Evolutionary conservation across 1,140 invertebrate species (phyloP).

Genomic region (Listronotus bonariensis): DNA sequence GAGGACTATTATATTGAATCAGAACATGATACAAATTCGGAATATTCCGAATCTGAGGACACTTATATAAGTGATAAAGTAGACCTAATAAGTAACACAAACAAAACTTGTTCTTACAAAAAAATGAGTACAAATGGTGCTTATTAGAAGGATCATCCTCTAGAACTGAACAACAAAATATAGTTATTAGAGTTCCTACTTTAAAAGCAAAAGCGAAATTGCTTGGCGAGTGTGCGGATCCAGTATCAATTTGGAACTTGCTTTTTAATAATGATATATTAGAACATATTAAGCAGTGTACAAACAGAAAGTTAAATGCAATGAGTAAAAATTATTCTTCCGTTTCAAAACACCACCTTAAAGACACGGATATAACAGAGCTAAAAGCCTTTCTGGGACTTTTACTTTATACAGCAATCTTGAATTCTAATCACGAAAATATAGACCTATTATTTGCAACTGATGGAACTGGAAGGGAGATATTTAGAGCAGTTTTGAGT

Average conservation of each 20-base stretch:
- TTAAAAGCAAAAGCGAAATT: too few species aligned
- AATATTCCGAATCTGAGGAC: neutral
- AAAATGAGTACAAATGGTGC: too few species aligned
- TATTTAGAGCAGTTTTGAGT: constrained; percentile 24
- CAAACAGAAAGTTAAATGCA: neutral
- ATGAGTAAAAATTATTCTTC: neutral
- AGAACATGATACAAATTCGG: neutral
- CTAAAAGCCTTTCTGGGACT: constrained; percentile 28
- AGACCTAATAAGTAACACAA: neutral
- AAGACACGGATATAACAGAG: constrained; percentile 5
- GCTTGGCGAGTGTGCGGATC: too few species aligned
- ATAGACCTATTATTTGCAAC: constrained; percentile 16
- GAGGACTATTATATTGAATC: neutral
- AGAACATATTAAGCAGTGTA: neutral
- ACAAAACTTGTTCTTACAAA: too few species aligned
- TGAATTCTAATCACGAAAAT: constrained; percentile 18
- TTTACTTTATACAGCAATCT: constrained; percentile 18
- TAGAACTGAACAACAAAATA: too few species aligned
- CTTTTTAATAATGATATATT: neutral
- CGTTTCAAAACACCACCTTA: too few species aligned
- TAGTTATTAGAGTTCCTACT: too few species aligned
- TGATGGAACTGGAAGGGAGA: constrained; percentile 34
- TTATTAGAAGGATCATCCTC: too few species aligned
- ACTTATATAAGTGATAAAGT: neutral
- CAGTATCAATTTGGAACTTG: neutral